Conservation (phyloP, 2,113 vertebrate species). For the Scomber scombrus region DNA sequence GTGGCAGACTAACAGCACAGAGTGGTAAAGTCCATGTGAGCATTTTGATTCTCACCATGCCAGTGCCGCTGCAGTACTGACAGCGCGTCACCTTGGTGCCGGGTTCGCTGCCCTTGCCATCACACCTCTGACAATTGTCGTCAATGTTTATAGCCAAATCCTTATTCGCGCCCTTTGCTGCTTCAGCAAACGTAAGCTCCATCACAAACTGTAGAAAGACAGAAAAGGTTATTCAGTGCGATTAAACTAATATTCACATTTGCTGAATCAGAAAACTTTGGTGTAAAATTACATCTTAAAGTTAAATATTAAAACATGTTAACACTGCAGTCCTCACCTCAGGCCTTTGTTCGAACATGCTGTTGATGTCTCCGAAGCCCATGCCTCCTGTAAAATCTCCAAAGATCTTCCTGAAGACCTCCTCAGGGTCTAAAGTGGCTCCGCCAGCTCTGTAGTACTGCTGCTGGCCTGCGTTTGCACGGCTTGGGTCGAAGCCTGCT, state of each 20-base stretch:
- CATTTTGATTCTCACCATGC: conserved; percentile 88
- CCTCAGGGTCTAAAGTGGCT: conserved; percentile 89
- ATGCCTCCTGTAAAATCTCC: conserved; percentile 90
- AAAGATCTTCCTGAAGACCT: conserved; percentile 96
- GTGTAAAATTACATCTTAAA: not conserved
- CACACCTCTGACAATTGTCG: conserved; percentile 89
- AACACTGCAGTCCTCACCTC: conserved; percentile 84
- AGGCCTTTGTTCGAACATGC: conserved; percentile 91
- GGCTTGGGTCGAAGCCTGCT: conserved; percentile 85
- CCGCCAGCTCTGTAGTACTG: conserved; percentile 90
- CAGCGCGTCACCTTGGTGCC: conserved; percentile 92
- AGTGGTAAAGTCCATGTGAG: not conserved
- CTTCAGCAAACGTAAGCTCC: conserved; percentile 94
- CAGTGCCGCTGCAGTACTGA: conserved; percentile 92
- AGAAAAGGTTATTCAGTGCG: not conserved
- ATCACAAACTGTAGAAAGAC: conserved; percentile 89
- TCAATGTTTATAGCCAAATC: conserved; percentile 90
- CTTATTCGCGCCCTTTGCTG: conserved; percentile 94
- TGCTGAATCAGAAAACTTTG: not conserved
- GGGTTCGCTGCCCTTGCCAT: conserved; percentile 90
- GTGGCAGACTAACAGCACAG: not conserved
- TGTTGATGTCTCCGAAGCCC: conserved; percentile 89
- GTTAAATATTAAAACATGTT: not conserved
- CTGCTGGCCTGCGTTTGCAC: conserved; percentile 68
- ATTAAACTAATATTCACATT: no score